phyloP scores from a whole-genome alignment of 1,140 invertebrate genomes.

The Riptortus pedestris region DNA sequence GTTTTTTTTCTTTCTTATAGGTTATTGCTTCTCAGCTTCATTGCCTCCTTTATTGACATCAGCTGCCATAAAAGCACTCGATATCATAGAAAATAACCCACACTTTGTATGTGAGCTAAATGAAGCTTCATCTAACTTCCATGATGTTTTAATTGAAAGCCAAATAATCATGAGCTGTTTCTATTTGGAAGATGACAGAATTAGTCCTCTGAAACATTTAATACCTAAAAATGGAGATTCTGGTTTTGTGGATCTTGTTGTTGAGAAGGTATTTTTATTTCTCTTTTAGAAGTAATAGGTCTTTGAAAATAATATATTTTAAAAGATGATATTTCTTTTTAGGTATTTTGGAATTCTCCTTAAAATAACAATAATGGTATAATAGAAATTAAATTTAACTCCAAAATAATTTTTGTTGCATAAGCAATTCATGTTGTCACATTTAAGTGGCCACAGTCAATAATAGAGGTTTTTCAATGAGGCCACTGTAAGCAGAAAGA shows the following conservation, averaged over 20 bases:
- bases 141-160: conserved; percentile 37
- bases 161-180: conserved; percentile 40
- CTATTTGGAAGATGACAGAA: conserved; percentile 45
- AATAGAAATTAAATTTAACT: too few species aligned
- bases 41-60: conserved; percentile 81
- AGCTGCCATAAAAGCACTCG: conserved; percentile 67
- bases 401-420: too few species aligned
- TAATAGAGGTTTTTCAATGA: too few species aligned
- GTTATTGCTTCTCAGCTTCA: conserved; percentile 96
- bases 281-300: too few species aligned
- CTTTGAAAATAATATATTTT: too few species aligned
- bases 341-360: too few species aligned
- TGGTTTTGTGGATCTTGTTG: conserved; percentile 35
- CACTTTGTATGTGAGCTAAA: conserved; percentile 48
- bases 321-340: too few species aligned
- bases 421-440: too few species aligned
- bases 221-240: conserved; percentile 44
- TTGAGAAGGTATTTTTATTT: too few species aligned
- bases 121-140: conserved; percentile 43
- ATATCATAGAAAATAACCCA: conserved; percentile 60
- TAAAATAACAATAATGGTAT: too few species aligned
- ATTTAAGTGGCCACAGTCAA: too few species aligned
- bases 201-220: conserved; percentile 73
- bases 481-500: too few species aligned
- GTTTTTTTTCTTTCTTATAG: conserved; percentile 36